Conservation (phyloP, 2,888 invertebrate species). For the Agriopis leucophaearia region DNA sequence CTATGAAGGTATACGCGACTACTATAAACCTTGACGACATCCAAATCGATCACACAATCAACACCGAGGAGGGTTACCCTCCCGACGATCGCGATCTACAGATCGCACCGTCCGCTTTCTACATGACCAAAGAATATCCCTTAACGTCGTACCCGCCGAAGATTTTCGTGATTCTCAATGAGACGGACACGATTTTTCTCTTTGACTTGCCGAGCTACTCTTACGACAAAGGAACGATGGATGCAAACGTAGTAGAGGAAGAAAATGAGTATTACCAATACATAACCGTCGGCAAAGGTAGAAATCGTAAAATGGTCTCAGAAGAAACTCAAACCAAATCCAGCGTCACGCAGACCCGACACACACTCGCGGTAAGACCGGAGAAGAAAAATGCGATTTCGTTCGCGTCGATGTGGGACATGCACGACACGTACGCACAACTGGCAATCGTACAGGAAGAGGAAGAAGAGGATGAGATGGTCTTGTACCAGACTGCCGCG, state of each 20-base stretch:
- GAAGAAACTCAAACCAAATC: slow-evolving; percentile 90
- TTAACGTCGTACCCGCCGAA: slow-evolving; percentile 81
- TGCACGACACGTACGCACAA: slow-evolving; percentile 89
- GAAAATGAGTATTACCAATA: slow-evolving; percentile 90
- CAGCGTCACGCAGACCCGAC: slow-evolving; percentile 87
- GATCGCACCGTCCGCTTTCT: slow-evolving; percentile 75
- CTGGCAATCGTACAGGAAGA: slow-evolving; percentile 63
- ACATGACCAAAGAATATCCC: slow-evolving; percentile 67
- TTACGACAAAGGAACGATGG: slow-evolving; percentile 86
- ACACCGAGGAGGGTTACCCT: slow-evolving; percentile 71
- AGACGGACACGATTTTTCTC: slow-evolving; percentile 88
- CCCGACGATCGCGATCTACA: slow-evolving; percentile 62
- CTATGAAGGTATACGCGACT: slow-evolving; percentile 76
- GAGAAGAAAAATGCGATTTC: slow-evolving; percentile 85
- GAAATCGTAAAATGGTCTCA: slow-evolving; percentile 88
- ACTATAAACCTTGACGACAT: slow-evolving; percentile 84
- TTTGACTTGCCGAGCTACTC: slow-evolving; percentile 89
- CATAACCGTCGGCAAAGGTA: slow-evolving; percentile 89
- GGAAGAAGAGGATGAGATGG: slow-evolving; percentile 79
- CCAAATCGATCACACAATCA: slow-evolving; percentile 79
- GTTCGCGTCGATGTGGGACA: slow-evolving; percentile 92
- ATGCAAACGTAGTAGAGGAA: slow-evolving; percentile 85
- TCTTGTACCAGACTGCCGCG: slow-evolving; percentile 75
- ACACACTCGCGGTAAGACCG: slow-evolving; percentile 86
- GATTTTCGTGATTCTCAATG: slow-evolving; percentile 88